These are phyloP conservation scores for Leptopilina myrica DNA, from an alignment of 2,888 invertebrate species.

Conservation along the genomic window DNA sequence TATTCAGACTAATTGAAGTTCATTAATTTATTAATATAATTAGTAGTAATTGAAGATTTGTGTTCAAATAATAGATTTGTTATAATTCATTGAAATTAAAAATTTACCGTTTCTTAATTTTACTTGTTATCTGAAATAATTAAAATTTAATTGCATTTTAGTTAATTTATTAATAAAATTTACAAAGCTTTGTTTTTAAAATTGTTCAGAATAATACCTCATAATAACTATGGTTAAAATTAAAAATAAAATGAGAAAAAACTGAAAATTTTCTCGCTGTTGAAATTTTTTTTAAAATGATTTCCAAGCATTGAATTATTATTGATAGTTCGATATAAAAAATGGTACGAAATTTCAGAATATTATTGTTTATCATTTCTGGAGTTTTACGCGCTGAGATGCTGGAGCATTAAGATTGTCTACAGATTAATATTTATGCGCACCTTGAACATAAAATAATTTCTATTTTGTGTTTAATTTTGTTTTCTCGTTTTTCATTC, in stretches of 20 bases:
- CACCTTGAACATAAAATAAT: neutral
- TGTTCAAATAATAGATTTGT: too few species aligned
- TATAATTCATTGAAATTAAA: too few species aligned
- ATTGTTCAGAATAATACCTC: too few species aligned
- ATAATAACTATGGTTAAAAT: too few species aligned
- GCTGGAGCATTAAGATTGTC: neutral
- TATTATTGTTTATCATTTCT: constrained; percentile 16
- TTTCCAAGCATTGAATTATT: constrained; percentile 7
- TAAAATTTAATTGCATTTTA: too few species aligned
- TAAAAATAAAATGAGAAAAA: neutral
- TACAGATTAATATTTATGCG: neutral
- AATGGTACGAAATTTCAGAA: constrained; percentile 8
- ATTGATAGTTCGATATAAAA: constrained; percentile 11
- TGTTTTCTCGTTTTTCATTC: neutral
- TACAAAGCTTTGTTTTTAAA: too few species aligned
- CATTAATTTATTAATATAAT: too few species aligned
- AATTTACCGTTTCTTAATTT: too few species aligned
- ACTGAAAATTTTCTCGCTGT: neutral
- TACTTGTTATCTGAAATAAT: too few species aligned
- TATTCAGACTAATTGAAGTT: too few species aligned
- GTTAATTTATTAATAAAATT: too few species aligned
- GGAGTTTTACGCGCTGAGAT: constrained; percentile 16
- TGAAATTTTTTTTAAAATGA: neutral
- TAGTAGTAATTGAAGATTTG: too few species aligned
- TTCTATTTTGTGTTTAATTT: neutral